phyloP scores from a whole-genome alignment of 2,888 invertebrate genomes.

The Lasius platythorax region DNA sequence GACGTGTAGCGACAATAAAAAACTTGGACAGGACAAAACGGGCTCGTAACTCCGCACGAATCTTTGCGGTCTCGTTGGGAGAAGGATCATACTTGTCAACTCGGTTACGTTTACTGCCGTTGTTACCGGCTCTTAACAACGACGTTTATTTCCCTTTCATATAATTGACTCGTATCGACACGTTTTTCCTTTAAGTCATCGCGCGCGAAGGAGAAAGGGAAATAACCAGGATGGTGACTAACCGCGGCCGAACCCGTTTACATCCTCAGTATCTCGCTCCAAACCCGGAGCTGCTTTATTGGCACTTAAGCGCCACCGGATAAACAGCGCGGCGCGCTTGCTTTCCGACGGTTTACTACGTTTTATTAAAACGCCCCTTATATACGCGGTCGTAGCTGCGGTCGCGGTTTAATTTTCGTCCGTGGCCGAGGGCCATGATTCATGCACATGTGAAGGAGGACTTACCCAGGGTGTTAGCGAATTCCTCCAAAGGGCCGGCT shows the following conservation, averaged over 20 bases:
- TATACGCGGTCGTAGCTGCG: conserved; percentile 10
- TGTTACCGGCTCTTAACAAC: conserved; percentile 8
- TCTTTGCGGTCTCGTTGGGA: conserved; percentile 59
- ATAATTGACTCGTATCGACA: conserved; percentile 66
- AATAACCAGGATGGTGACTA: not conserved
- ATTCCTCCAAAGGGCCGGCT: conserved; percentile 83
- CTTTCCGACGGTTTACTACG: conserved; percentile 18
- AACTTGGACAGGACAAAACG: conserved; percentile 56
- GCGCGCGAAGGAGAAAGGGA: conserved; percentile 3
- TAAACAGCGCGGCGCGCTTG: conserved; percentile 38
- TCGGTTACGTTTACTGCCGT: conserved; percentile 55
- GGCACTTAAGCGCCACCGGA: conserved; percentile 47
- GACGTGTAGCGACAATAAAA: conserved; percentile 62
- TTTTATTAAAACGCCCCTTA: conserved; percentile 48
- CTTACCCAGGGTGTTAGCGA: conserved; percentile 84
- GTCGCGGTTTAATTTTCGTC: conserved; percentile 43
- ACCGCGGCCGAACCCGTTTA: conserved; percentile 22
- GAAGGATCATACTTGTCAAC: conserved; percentile 63
- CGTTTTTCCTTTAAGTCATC: conserved; percentile 19
- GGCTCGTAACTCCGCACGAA: conserved; percentile 59
- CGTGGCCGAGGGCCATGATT: conserved; percentile 39
- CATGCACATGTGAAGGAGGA: conserved; percentile 58
- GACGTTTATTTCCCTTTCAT: conserved; percentile 51
- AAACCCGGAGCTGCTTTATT: conserved; percentile 32
- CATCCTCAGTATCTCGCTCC: conserved; percentile 2